A percentile compares a stretch with the other conserved stretches of the same genome.
Evolutionary conservation across 2,113 vertebrate species (phyloP).

Genomic region (Peromyscus leucopus): DNA sequence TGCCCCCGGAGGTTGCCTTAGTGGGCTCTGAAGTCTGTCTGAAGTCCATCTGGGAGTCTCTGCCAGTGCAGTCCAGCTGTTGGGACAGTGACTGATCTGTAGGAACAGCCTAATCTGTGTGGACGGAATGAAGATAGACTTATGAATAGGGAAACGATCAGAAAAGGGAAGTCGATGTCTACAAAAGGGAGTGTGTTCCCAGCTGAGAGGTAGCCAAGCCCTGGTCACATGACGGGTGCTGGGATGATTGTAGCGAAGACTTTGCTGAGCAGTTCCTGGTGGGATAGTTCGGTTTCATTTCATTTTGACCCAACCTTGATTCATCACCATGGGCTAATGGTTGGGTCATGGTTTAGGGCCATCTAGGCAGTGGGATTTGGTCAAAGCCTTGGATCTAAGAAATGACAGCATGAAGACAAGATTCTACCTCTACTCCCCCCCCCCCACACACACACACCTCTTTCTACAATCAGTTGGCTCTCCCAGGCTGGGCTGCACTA

Average conservation of each 20-base stretch:
- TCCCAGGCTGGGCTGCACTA: fast-evolving
- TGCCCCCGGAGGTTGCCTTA: not conserved
- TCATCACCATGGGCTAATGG: not conserved
- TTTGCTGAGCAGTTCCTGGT: fast-evolving
- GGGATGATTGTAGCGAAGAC: not conserved
- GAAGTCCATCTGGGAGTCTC: not conserved
- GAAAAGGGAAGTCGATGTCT: not conserved
- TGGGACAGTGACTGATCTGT: not conserved
- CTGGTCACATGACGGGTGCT: not conserved
- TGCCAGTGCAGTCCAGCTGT: too few species aligned
- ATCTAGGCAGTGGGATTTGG: not conserved
- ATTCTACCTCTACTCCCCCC: too few species aligned
- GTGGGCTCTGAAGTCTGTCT: not conserved
- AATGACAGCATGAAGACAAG: not conserved
- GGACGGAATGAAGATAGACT: not conserved
- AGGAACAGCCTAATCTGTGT: not conserved
- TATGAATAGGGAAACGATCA: not conserved
- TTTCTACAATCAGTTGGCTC: not conserved
- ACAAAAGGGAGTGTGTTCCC: too few species aligned
- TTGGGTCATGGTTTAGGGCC: not conserved
- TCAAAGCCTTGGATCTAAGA: not conserved
- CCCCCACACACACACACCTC: too few species aligned
- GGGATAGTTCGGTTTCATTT: not conserved
- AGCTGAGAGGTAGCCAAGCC: not conserved
- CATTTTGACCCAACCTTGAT: not conserved